Base-by-base conservation (phyloP, 2,113 vertebrate genomes). In the Heterotilapia buettikoferi region DNA sequence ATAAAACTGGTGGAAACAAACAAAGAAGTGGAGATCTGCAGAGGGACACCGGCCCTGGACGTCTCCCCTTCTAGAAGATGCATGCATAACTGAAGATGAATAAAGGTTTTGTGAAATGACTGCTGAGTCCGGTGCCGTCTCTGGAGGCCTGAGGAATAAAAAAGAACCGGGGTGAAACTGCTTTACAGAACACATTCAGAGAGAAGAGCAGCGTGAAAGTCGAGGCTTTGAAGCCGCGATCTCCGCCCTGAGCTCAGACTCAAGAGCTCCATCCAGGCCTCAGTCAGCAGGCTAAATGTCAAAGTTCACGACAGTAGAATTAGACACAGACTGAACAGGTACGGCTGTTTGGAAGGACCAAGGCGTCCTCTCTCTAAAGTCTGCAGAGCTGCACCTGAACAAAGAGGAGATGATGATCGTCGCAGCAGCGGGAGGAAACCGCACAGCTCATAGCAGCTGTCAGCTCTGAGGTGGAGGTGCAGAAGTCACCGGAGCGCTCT, bases 321-420 rank as follows among this genome's bases (percentile, higher is more conserved):
- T 18, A 61, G 14, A 31, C 26, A 18, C 14, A 33, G 16, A 19
- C 57, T 33, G 31, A 7, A 57, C 21, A 26, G 14, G 4, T 59
- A 16, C 2, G 3, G 24, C 13, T 29, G 12, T 7, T 8, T 29
- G 56, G 56, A 16, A 71, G 36, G 36, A 14, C n/a, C 38, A 0
- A 40, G n/a, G 36, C 5, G 4, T 66, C 31, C 16, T 38, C 61
- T n/a, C 61, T 38, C 10, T 66, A 21, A 38, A 1, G 12, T 24
- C n/a, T 71, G 63, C 63, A 68, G 12, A 1, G 63, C 63, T 68
- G 36, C 11, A 21, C 12, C 63, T 14, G 63, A 29, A 59, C 56
- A 59, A 33, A 61, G 7, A 56, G 10, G 5, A 13, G 24, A 16
- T 9, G 26, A 29, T 59, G 56, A 24, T 68, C 0, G 7, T 24